phyloP scores from a whole-genome alignment of 2,113 vertebrate species.

The Addax nasomaculatus region DNA sequence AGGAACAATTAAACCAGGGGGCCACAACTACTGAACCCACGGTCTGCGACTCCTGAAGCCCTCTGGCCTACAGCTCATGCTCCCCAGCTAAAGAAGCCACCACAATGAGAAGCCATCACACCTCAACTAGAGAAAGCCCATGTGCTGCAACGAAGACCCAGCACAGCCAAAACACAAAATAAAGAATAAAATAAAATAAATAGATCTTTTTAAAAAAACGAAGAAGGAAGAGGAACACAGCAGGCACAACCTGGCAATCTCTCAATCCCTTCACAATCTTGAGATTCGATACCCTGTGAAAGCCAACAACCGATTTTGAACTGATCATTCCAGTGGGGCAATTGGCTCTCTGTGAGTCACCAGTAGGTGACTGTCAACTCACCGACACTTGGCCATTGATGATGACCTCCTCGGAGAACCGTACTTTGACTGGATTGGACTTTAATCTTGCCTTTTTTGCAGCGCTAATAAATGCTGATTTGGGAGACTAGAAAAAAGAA shows the following conservation, averaged over 20 bases:
- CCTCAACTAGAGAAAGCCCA: neutral
- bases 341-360: neutral
- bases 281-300: neutral
- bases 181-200: neutral
- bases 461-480: slow-evolving; percentile 99
- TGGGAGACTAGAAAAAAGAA: slow-evolving; percentile 89
- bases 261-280: neutral
- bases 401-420: slow-evolving; percentile 98
- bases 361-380: slow-evolving; percentile 77
- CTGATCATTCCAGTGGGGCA: neutral
- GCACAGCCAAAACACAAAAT: neutral
- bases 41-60: neutral
- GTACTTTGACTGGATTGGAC: slow-evolving; percentile 98
- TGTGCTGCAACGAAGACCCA: neutral
- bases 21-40: neutral
- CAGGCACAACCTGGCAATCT: neutral
- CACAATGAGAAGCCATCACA: neutral
- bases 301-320: neutral
- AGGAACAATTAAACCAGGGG: neutral
- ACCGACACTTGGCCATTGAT: slow-evolving; percentile 98
- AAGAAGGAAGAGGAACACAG: neutral
- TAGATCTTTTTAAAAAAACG: neutral
- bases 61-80: neutral
- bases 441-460: slow-evolving; percentile 99
- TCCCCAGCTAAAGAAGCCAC: neutral